Conservation (phyloP, 2,113 vertebrate species). For the Perccottus glenii region DNA sequence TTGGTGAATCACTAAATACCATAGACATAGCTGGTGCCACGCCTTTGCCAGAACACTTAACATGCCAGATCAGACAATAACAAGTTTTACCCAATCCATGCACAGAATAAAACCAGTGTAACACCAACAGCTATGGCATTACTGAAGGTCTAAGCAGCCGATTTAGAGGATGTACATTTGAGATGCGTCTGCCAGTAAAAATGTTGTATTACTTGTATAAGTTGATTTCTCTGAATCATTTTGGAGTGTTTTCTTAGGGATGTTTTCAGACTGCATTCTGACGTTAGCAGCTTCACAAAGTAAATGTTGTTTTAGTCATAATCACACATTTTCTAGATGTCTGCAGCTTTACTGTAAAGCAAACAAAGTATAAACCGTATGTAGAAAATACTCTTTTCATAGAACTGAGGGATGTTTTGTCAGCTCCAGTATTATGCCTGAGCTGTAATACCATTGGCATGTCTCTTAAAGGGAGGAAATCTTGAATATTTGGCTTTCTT, state of each 20-base stretch:
- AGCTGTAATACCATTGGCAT: constrained; percentile 5
- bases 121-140: background rate
- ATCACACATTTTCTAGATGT: constrained; percentile 8
- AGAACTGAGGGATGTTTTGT: constrained; percentile 14
- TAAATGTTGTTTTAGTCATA: constrained; percentile 14
- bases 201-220: constrained; percentile 4
- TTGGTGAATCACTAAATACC: constrained; percentile 7
- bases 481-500: constrained; percentile 37
- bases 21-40: constrained; percentile 7
- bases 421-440: constrained; percentile 21
- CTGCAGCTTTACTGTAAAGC: constrained; percentile 14
- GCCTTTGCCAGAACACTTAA: constrained; percentile 9
- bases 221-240: constrained; percentile 4
- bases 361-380: constrained; percentile 42
- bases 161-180: too few species aligned
- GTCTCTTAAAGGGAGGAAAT: constrained; percentile 19
- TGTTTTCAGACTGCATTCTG: constrained; percentile 11
- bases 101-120: background rate
- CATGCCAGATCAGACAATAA: constrained; percentile 6
- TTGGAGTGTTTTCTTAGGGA: constrained; percentile 3
- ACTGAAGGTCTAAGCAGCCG: too few species aligned
- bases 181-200: too few species aligned
- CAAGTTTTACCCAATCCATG: constrained; percentile 1
- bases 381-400: constrained; percentile 28
- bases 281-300: constrained; percentile 7